Evolutionary conservation across 1,140 invertebrate species (phyloP).

Genomic region (Macrobrachium rosenbergii): DNA sequence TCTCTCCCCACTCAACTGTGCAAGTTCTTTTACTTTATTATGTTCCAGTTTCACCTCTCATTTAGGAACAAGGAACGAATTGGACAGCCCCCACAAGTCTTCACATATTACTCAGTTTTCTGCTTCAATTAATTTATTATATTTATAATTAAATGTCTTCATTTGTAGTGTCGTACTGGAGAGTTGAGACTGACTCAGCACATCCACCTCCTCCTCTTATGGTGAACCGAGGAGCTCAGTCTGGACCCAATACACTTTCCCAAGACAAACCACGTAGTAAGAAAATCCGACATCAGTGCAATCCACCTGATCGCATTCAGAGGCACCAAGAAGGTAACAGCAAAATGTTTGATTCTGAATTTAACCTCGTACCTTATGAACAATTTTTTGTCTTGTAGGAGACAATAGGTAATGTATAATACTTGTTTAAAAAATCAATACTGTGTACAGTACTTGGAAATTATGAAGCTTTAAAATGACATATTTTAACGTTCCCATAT

Average conservation of each 20-base stretch:
- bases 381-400: not conserved
- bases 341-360: not conserved
- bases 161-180: slow-evolving; percentile 63
- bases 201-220: slow-evolving; percentile 36
- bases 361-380: not conserved
- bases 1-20: not conserved
- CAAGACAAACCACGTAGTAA: slow-evolving; percentile 60
- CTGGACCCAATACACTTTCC: not conserved
- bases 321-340: slow-evolving; percentile 54
- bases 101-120: not conserved
- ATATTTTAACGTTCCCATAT: no score
- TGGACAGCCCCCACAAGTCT: no score
- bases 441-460: no score
- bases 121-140: no score
- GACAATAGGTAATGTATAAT: no score
- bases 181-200: slow-evolving; percentile 44
- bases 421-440: no score
- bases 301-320: slow-evolving; percentile 63
- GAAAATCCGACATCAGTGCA: slow-evolving; percentile 61
- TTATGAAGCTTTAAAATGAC: no score
- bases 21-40: not conserved
- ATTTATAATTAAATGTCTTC: not conserved
- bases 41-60: not conserved
- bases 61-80: no score
- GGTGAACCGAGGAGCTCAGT: slow-evolving; percentile 25